phyloP scores from a whole-genome alignment of 2,797 vertebrate genomes.

The Mormyrops boulengeri region DNA sequence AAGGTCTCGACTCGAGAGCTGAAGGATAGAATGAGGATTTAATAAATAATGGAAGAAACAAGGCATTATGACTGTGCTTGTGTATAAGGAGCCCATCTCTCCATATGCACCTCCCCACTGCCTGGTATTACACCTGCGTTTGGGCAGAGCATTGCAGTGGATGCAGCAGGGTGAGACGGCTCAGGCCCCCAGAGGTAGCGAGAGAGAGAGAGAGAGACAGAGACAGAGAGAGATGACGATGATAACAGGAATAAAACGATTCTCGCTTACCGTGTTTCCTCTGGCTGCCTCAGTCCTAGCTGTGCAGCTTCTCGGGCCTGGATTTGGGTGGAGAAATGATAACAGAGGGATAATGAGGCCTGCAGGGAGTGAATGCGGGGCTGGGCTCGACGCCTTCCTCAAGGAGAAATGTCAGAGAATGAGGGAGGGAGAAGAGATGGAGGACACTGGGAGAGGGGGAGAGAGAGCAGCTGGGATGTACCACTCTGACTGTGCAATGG shows the following conservation, averaged over 20 bases:
- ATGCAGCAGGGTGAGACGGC: neutral
- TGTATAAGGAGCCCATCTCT: constrained; percentile 5
- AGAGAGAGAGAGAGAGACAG: neutral
- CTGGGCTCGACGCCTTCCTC: constrained; percentile 48
- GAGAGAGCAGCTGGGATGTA: constrained; percentile 57
- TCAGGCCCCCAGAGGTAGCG: neutral
- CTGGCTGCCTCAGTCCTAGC: neutral
- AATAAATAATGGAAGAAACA: constrained; percentile 16
- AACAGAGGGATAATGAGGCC: constrained; percentile 22
- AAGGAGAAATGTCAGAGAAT: constrained; percentile 49
- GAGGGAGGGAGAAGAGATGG: constrained; percentile 58
- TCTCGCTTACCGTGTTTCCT: constrained; percentile 21
- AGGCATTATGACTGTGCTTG: constrained; percentile 17
- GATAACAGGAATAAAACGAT: constrained; percentile 2
- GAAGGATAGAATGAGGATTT: constrained; percentile 23
- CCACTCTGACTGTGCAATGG: constrained; percentile 47
- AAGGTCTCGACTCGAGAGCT: constrained; percentile 13
- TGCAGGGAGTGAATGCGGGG: constrained; percentile 17
- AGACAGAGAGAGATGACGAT: neutral
- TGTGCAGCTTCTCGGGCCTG: neutral
- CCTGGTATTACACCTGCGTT: neutral
- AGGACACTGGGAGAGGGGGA: constrained; percentile 58
- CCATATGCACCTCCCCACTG: neutral
- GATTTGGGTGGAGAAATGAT: neutral
- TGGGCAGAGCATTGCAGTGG: neutral